A percentile compares a stretch with the other conserved stretches of the same genome.
Conservation (phyloP, 2,797 vertebrate genomes). For the Sebastes kiyomatsui region DNA sequence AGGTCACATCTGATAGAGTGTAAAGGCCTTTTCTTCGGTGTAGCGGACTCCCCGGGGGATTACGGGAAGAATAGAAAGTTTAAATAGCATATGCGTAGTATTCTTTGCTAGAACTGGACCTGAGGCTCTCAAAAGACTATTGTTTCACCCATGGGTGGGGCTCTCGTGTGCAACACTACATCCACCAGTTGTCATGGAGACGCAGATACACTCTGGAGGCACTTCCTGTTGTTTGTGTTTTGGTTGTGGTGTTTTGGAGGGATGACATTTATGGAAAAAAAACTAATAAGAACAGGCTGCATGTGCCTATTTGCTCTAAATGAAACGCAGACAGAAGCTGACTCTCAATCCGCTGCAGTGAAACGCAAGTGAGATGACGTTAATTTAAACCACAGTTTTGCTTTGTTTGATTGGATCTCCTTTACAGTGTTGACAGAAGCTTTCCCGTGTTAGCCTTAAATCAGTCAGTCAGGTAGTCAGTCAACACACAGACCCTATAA, state of each 20-base stretch:
- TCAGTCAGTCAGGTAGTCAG: slow-evolving; percentile 34
- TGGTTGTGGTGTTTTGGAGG: slow-evolving; percentile 19
- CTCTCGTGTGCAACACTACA: slow-evolving; percentile 10
- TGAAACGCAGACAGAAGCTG: slow-evolving; percentile 7
- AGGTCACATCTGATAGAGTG: slow-evolving; percentile 67
- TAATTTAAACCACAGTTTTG: background rate
- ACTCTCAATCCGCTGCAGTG: background rate
- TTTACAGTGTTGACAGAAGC: background rate
- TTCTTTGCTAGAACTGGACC: slow-evolving; percentile 46
- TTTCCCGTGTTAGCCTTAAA: background rate
- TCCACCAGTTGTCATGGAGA: slow-evolving; percentile 44
- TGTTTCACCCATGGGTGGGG: slow-evolving; percentile 61
- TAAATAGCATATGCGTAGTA: slow-evolving; percentile 58
- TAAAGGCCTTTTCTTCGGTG: slow-evolving; percentile 40
- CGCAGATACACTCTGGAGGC: slow-evolving; percentile 19
- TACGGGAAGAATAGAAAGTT: slow-evolving; percentile 66
- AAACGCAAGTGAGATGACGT: background rate
- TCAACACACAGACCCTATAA: slow-evolving; percentile 48
- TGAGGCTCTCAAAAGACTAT: slow-evolving; percentile 39
- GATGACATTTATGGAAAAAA: slow-evolving; percentile 42
- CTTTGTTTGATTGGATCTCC: slow-evolving; percentile 1
- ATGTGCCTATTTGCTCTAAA: slow-evolving; percentile 1
- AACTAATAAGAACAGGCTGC: slow-evolving; percentile 6
- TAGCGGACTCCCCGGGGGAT: slow-evolving; percentile 37
- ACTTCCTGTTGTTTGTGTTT: slow-evolving; percentile 66